Evolutionary conservation across 2,888 invertebrate genomes (phyloP).

Genomic region (Melipona bicolor): DNA sequence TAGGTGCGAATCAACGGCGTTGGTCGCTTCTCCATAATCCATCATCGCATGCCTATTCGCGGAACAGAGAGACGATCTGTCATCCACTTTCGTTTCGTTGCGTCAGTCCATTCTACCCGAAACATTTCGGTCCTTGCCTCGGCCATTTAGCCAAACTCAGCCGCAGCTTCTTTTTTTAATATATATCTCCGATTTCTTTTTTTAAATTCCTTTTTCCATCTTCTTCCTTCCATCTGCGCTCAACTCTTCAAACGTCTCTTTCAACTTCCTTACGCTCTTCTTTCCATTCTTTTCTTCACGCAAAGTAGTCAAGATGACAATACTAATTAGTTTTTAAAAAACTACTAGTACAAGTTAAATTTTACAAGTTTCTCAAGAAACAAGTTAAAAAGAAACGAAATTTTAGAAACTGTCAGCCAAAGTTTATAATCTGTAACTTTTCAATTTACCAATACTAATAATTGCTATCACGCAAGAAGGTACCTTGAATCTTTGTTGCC

Average conservation of each 20-base stretch:
- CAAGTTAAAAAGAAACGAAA: too few relatives aligned
- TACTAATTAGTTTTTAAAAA: too few relatives aligned
- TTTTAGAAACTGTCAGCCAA: too few relatives aligned
- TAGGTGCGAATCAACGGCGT: conserved; percentile 66
- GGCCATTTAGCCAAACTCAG: conserved; percentile 44
- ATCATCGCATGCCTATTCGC: conserved; percentile 81
- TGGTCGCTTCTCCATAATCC: conserved; percentile 77
- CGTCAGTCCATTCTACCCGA: conserved; percentile 71
- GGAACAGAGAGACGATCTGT: conserved; percentile 80
- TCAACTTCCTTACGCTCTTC: neutral
- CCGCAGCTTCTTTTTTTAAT: conserved; percentile 4
- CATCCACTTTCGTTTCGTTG: conserved; percentile 80
- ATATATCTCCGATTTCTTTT: neutral
- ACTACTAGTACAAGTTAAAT: too few relatives aligned
- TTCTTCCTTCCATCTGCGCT: neutral
- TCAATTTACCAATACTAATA: neutral
- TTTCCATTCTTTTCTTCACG: neutral
- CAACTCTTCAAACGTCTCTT: neutral
- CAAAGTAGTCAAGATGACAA: neutral
- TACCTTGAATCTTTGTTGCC: too few relatives aligned
- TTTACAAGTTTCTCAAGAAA: too few relatives aligned
- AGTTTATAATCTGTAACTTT: too few relatives aligned
- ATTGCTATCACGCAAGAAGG: neutral
- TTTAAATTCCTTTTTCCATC: too few relatives aligned
- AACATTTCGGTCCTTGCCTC: conserved; percentile 55